Percentiles rank a stretch among this genome's conserved stretches.
These are phyloP conservation scores for Archilochus colubris DNA, from an alignment of 2,113 vertebrate genomes.

Conservation along the genomic window DNA sequence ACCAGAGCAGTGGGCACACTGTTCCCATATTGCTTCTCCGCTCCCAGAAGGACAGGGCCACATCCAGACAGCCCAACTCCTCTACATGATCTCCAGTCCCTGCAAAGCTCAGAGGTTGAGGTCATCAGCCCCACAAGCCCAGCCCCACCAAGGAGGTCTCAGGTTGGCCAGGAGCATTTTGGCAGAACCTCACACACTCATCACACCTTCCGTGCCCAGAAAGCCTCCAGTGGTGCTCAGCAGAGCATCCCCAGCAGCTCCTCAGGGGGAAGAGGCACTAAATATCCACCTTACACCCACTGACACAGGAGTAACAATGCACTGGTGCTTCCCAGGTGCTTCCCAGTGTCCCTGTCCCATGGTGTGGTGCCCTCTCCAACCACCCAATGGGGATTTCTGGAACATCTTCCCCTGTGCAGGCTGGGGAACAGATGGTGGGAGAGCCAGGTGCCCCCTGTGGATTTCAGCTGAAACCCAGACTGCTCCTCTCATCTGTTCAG, in stretches of 20 bases:
- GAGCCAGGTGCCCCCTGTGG: neutral
- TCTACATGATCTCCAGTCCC: neutral
- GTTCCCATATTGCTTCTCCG: neutral
- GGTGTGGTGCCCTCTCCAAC: neutral
- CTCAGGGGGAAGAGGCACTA: neutral
- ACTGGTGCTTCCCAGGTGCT: neutral
- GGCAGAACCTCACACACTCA: neutral
- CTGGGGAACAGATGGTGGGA: neutral
- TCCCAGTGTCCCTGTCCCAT: rapidly evolving
- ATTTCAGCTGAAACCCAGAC: neutral
- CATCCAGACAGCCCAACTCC: neutral
- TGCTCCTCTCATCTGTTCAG: neutral
- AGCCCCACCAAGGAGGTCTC: neutral
- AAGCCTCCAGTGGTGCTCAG: neutral
- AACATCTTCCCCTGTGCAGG: neutral
- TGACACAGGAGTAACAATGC: rapidly evolving
- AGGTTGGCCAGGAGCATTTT: neutral
- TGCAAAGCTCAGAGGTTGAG: neutral
- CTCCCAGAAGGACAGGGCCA: neutral
- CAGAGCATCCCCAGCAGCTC: neutral
- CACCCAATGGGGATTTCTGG: neutral
- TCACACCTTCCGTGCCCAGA: neutral
- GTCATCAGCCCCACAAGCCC: neutral
- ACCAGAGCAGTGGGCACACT: neutral
- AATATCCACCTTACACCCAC: neutral